Percentiles rank a stretch among this genome's conserved stretches.
Conservation (phyloP, 2,113 vertebrate species). For the Indicator indicator region DNA sequence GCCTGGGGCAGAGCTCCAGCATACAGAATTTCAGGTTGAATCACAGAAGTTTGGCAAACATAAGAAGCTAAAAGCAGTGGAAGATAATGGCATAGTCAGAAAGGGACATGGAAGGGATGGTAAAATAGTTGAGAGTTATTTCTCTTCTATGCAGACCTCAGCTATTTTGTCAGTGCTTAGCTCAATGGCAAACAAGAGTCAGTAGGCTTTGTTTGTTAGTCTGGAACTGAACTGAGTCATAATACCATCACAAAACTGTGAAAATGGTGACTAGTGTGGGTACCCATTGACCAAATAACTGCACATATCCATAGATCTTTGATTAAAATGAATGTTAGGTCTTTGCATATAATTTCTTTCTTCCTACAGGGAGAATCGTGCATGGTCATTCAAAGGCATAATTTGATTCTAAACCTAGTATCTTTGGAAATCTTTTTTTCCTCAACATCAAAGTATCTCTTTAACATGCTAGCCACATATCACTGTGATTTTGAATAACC, state of each 20-base stretch:
- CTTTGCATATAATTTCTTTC: neutral
- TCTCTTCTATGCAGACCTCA: neutral
- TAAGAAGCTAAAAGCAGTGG: neutral
- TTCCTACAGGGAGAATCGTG: neutral
- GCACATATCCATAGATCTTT: neutral
- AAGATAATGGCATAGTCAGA: neutral
- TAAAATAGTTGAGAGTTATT: neutral
- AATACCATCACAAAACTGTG: neutral
- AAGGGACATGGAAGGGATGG: neutral
- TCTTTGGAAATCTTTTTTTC: neutral
- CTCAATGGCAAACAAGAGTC: neutral
- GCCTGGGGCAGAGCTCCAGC: neutral
- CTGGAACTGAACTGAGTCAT: neutral
- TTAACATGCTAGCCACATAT: constrained; percentile 33
- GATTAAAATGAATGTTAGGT: neutral
- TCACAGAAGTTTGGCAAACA: neutral
- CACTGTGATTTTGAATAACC: neutral
- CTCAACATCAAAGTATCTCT: neutral
- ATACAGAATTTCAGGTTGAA: neutral
- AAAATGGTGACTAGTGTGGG: neutral
- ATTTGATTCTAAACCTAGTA: neutral
- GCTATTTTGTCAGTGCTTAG: neutral
- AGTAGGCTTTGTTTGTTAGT: neutral
- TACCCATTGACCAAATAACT: neutral
- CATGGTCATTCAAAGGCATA: neutral